A percentile compares a stretch with the other conserved stretches of the same genome.
Conservation (phyloP, 2,888 invertebrate species). For the Andrena fulva region DNA sequence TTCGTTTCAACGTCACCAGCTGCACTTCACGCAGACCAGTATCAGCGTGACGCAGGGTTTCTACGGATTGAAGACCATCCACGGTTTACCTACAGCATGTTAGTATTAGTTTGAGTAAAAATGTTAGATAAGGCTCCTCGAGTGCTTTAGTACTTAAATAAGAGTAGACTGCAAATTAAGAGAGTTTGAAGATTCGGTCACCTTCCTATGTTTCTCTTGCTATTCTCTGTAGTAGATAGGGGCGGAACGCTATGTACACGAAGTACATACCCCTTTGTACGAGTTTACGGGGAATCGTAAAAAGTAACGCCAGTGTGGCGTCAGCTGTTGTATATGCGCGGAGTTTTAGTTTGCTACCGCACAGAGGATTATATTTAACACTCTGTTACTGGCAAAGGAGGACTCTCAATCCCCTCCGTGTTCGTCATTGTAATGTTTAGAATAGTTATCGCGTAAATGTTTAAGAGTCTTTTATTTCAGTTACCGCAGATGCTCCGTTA, state of each 20-base stretch:
- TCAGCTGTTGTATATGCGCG: constrained; percentile 30
- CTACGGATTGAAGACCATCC: constrained; percentile 75
- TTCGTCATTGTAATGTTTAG: background rate
- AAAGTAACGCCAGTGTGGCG: constrained; percentile 22
- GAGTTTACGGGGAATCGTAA: constrained; percentile 22
- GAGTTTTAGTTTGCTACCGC: background rate
- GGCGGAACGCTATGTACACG: background rate
- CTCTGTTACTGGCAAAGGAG: background rate
- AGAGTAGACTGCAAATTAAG: background rate
- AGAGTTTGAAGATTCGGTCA: background rate
- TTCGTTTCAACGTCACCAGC: constrained; percentile 77
- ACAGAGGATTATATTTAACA: constrained; percentile 15
- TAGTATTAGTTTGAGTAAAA: constrained; percentile 36
- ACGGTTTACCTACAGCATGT: constrained; percentile 68
- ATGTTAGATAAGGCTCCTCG: too few species aligned
- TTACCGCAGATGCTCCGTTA: constrained; percentile 61
- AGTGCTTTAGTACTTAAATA: too few species aligned
- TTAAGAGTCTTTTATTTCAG: constrained; percentile 49
- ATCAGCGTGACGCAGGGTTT: constrained; percentile 81
- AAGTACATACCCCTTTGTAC: constrained; percentile 4
- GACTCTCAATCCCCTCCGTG: background rate
- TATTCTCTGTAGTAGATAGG: background rate
- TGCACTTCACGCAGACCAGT: constrained; percentile 81
- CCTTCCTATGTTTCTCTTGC: background rate
- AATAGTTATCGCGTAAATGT: background rate